phyloP scores from a whole-genome alignment of 2,888 invertebrate genomes.

The Brachypalpus laphriformis region DNA sequence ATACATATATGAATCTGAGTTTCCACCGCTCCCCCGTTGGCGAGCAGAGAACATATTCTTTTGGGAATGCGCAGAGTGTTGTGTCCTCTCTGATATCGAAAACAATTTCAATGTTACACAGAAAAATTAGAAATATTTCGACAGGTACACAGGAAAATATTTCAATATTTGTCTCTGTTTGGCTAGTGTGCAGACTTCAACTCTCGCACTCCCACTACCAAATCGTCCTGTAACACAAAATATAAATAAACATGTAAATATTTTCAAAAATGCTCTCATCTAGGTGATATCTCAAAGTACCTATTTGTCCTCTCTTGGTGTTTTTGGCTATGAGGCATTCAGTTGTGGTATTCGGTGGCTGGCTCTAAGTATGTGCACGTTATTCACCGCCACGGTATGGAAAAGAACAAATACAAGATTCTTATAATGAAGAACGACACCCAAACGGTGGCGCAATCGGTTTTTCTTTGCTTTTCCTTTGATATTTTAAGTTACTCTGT shows the following conservation, averaged over 20 bases:
- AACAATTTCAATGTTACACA: too few relatives aligned
- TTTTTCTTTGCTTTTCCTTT: neutral
- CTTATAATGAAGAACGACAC: constrained; percentile 19
- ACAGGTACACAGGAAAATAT: neutral
- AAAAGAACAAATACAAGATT: constrained; percentile 29
- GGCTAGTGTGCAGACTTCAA: neutral
- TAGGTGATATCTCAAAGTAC: neutral
- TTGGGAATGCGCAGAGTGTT: neutral
- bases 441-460: neutral
- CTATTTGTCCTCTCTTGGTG: neutral
- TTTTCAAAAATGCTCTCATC: neutral
- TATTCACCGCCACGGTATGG: constrained; percentile 39
- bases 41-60: neutral
- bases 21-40: neutral
- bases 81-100: neutral
- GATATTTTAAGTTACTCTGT: neutral
- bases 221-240: neutral
- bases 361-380: constrained; percentile 38
- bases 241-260: constrained; percentile 12
- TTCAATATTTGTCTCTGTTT: neutral
- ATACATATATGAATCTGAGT: neutral
- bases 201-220: neutral
- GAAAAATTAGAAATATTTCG: neutral
- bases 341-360: constrained; percentile 37
- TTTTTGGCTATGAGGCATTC: neutral